Percentiles rank a stretch among this genome's conserved stretches.
phyloP scores from a whole-genome alignment of 2,888 invertebrate species.

The Allolobophora icterica region DNA sequence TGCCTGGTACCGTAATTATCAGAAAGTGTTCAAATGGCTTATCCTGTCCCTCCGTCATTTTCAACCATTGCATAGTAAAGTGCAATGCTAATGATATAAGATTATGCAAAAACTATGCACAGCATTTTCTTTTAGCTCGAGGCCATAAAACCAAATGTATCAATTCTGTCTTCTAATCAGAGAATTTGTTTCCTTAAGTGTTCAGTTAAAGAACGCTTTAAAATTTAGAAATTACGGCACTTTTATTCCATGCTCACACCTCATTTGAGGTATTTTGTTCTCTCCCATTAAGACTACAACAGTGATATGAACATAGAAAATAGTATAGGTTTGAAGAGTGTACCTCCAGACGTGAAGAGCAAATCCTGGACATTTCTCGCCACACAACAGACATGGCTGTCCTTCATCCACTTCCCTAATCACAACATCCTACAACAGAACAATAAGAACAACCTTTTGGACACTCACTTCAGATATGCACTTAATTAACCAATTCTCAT shows the following conservation, averaged over 20 bases:
- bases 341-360: conserved; percentile 87
- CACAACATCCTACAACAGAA: conserved; percentile 76
- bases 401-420: conserved; percentile 86
- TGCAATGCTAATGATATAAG: not conserved
- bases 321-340: not conserved
- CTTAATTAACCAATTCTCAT: not conserved
- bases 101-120: not conserved
- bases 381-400: conserved; percentile 83
- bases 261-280: not conserved
- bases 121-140: not conserved
- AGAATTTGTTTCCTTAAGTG: not conserved
- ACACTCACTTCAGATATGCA: not conserved
- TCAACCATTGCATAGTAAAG: not conserved
- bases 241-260: not conserved
- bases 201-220: not conserved
- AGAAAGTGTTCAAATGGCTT: not conserved
- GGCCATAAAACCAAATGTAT: not conserved
- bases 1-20: not conserved
- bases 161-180: not conserved
- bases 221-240: not conserved
- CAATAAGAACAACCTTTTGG: not conserved
- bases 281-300: not conserved
- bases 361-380: conserved; percentile 82
- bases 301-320: not conserved
- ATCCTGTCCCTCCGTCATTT: not conserved